Evolutionary conservation across 2,888 invertebrate species (phyloP).

Genomic region (Eupithecia tripunctaria): DNA sequence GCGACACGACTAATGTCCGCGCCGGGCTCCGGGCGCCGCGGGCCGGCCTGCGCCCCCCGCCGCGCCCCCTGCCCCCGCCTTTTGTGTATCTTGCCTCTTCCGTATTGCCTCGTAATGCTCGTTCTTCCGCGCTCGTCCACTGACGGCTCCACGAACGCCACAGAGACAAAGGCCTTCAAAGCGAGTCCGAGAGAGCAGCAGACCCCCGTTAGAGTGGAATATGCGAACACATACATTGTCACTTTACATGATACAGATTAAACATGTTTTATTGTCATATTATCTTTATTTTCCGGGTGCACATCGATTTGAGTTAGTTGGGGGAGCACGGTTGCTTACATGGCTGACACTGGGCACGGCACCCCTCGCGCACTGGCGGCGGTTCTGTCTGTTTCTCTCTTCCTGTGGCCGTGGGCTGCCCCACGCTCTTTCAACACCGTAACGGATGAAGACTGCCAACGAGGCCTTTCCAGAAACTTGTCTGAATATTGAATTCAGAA

Average conservation of each 20-base stretch:
- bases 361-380: constrained; percentile 81
- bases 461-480: not conserved
- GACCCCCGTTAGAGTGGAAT: constrained; percentile 82
- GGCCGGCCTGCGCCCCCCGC: constrained; percentile 56
- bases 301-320: constrained; percentile 70
- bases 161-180: constrained; percentile 84
- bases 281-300: constrained; percentile 71
- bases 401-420: constrained; percentile 83
- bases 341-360: constrained; percentile 79
- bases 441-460: constrained; percentile 32
- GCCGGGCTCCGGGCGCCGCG: constrained; percentile 72
- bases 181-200: constrained; percentile 86
- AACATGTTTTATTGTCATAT: constrained; percentile 63
- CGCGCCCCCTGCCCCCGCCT: constrained; percentile 70
- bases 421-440: constrained; percentile 74
- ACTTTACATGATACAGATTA: constrained; percentile 72
- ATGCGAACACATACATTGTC: constrained; percentile 76
- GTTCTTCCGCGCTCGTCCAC: constrained; percentile 69
- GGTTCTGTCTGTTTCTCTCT: constrained; percentile 85
- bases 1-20: constrained; percentile 71
- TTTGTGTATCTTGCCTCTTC: constrained; percentile 77
- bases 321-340: constrained; percentile 79
- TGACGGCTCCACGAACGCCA: constrained; percentile 68
- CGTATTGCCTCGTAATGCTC: constrained; percentile 70
- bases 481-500: not conserved